Percentiles rank a stretch among this genome's conserved stretches.
phyloP scores from a whole-genome alignment of 2,888 invertebrate genomes.

The Dione juno region DNA sequence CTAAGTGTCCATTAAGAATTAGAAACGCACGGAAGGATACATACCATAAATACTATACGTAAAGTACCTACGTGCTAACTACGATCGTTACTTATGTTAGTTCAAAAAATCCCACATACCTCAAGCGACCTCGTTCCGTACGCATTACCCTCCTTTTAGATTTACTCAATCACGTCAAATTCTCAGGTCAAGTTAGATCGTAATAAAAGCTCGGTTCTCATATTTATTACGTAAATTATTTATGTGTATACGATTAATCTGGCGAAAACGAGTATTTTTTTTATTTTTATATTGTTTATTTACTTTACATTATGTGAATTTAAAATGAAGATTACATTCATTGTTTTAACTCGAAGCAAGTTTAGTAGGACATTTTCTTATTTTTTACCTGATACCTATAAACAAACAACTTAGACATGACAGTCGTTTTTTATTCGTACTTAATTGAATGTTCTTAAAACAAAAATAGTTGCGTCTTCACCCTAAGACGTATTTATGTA shows the following conservation, averaged over 20 bases:
- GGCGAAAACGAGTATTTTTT: conserved; percentile 22
- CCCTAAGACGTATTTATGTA: too few relatives aligned
- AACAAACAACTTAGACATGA: not conserved
- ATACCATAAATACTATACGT: not conserved
- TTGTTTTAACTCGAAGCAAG: too few relatives aligned
- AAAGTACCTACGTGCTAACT: conserved; percentile 4
- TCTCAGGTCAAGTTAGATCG: conserved; percentile 41
- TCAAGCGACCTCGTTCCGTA: conserved; percentile 38
- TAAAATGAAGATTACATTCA: too few relatives aligned
- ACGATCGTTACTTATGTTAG: conserved; percentile 16
- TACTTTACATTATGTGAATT: too few relatives aligned
- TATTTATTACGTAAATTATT: conserved; percentile 32
- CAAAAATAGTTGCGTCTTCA: too few relatives aligned
- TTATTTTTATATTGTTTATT: too few relatives aligned
- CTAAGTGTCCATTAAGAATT: not conserved
- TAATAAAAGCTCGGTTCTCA: conserved; percentile 41
- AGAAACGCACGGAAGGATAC: not conserved
- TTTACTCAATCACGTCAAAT: conserved; percentile 45
- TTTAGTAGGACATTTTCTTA: not conserved
- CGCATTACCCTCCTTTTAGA: conserved; percentile 43
- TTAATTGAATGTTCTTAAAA: too few relatives aligned
- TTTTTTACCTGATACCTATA: not conserved
- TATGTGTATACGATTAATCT: conserved; percentile 7
- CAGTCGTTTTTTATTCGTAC: too few relatives aligned
- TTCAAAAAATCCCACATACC: conserved; percentile 33